These are phyloP conservation scores for Stegastes partitus DNA, from an alignment of 2,113 vertebrate species.

Conservation along the genomic window DNA sequence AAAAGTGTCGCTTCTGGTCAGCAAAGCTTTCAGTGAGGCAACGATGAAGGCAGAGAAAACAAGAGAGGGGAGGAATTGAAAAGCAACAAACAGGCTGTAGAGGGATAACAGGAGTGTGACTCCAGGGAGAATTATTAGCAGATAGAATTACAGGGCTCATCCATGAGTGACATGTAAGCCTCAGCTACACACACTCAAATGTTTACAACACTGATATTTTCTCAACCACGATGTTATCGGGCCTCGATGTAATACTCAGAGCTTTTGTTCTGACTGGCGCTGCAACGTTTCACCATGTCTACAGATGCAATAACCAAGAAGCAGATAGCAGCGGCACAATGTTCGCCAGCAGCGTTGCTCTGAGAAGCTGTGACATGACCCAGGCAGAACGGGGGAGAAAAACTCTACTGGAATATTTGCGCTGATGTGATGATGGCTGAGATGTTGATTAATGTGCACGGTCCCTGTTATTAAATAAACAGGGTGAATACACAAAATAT, in stretches of 20 bases:
- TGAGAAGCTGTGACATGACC: constrained; percentile 68
- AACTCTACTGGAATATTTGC: constrained; percentile 53
- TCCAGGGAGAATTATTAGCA: constrained; percentile 68
- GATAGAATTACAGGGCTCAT: constrained; percentile 78
- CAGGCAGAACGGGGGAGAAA: constrained; percentile 19
- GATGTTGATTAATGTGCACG: constrained; percentile 82
- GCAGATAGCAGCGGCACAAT: constrained; percentile 69
- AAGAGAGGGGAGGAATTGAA: not conserved
- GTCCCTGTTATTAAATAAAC: constrained; percentile 83
- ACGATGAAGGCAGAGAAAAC: constrained; percentile 4
- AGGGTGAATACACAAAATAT: constrained; percentile 82
- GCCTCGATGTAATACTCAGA: constrained; percentile 69
- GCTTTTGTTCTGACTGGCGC: constrained; percentile 78
- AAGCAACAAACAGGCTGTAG: constrained; percentile 32
- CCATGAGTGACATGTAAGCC: constrained; percentile 80
- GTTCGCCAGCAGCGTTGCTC: constrained; percentile 60
- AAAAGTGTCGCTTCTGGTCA: constrained; percentile 25
- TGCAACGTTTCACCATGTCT: constrained; percentile 58
- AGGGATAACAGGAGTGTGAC: constrained; percentile 50
- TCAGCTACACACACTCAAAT: constrained; percentile 72
- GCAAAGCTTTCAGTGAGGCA: constrained; percentile 13
- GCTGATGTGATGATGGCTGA: constrained; percentile 76
- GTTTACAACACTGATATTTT: constrained; percentile 78
- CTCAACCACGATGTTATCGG: constrained; percentile 73
- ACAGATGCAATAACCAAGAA: constrained; percentile 74